phyloP scores from a whole-genome alignment of 2,888 invertebrate genomes.

The Apodemia hepburni region DNA sequence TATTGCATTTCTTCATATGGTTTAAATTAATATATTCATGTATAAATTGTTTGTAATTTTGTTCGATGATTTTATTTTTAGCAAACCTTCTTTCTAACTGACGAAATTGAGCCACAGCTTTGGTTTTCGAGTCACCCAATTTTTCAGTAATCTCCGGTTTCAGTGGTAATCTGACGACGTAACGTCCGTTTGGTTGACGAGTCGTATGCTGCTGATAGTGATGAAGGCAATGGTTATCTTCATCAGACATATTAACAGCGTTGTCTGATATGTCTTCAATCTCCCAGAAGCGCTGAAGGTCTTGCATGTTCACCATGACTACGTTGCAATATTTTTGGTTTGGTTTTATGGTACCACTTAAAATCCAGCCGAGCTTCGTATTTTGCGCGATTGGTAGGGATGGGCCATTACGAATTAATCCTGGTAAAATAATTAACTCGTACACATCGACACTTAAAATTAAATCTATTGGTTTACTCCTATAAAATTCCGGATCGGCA shows the following conservation, averaged over 20 bases:
- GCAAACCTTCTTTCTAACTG: slow-evolving; percentile 19
- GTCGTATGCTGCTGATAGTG: slow-evolving; percentile 17
- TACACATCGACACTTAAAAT: slow-evolving; percentile 14
- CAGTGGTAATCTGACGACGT: slow-evolving; percentile 1
- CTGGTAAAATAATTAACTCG: slow-evolving; percentile 8
- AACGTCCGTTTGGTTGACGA: slow-evolving; percentile 13
- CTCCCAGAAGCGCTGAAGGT: slow-evolving; percentile 9
- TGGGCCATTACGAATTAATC: not conserved
- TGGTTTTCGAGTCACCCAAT: slow-evolving; percentile 20
- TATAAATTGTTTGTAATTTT: slow-evolving; percentile 14
- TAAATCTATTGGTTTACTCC: slow-evolving; percentile 4
- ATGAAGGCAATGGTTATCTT: slow-evolving; percentile 20
- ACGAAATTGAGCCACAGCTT: slow-evolving; percentile 20
- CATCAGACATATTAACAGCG: slow-evolving; percentile 14
- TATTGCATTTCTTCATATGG: slow-evolving; percentile 6
- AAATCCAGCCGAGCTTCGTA: slow-evolving; percentile 17
- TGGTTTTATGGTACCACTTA: slow-evolving; percentile 15
- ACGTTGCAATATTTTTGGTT: slow-evolving; percentile 14
- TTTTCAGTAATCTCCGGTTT: slow-evolving; percentile 15
- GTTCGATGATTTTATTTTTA: slow-evolving; percentile 17
- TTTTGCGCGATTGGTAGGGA: slow-evolving; percentile 19
- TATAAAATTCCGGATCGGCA: slow-evolving; percentile 16
- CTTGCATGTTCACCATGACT: slow-evolving; percentile 5
- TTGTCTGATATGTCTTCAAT: slow-evolving; percentile 16
- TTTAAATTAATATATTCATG: slow-evolving; percentile 18